Evolutionary conservation across 37 sponge, comb jelly and placozoan genomes (phyloP), one percentile per base, ranked within the genome.

Genomic region (Trichoplax adhaerens): DNA sequence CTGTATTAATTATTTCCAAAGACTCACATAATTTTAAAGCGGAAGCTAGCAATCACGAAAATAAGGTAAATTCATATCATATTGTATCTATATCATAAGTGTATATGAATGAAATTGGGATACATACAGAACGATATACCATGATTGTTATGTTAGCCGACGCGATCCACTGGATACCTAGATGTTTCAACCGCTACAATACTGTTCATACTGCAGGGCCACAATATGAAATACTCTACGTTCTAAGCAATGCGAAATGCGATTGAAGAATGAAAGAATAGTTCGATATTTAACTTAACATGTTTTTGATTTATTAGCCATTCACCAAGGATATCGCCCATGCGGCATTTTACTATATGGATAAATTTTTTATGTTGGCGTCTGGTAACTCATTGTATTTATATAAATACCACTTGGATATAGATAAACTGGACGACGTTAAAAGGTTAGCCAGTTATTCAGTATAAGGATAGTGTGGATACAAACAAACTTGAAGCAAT

Each of bases 271-370:
- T 29, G 29, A 29, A 29, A 29, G 29, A 29, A 29, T 29, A 29
- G 29, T 29, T 29, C 29, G 29, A 29, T 29, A 29, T 29, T 29
- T 29, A 29, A 29, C 29, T 29, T 29, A 29, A 29, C 29, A 29
- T 29, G 29, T 29, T 29, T 29, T 29, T 29, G 29, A 29, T 4
- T 73, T 58, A 5, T 56, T n/a, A 3, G 53, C 76, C 78, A 62
- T 78, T 62, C n/a, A 65, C 7, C 46, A 78, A 82, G 10, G 91
- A 84, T 8, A 65, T 89, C 48, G 74, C 70, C 12, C 72, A 67
- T 64, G 81, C 81, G 8, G 83, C 81, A 61, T 98, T 98, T 71
- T 98, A 84, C 83, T 98, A 93, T 76, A 48, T 98, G 65, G 99
- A 98, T 84, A 89, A 90, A 78, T 98, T 98, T 73, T 65, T 98